Conservation (phyloP, 2,113 vertebrate genomes). For the Petaurus breviceps region DNA sequence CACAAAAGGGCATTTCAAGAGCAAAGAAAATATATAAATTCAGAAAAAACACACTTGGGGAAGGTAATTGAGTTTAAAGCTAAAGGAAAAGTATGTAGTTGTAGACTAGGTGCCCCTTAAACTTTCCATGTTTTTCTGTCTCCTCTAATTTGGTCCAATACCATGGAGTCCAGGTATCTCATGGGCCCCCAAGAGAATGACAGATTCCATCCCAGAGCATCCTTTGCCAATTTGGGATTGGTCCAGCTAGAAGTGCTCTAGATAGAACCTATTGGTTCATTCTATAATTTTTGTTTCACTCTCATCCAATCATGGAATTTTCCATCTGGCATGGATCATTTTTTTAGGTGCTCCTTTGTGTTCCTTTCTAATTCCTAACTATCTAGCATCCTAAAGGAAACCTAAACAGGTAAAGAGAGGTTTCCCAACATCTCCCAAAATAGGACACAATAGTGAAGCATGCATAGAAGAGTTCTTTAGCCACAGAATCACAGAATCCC, state of each 20-base stretch:
- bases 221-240: neutral
- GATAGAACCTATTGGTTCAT: neutral
- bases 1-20: neutral
- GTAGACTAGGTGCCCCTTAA: neutral
- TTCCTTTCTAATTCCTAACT: neutral
- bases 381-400: neutral
- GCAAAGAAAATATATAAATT: neutral
- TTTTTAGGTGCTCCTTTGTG: neutral
- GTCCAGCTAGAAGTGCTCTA: neutral
- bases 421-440: neutral
- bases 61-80: neutral
- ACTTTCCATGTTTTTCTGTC: neutral
- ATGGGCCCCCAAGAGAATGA: neutral
- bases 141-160: neutral
- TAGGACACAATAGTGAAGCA: neutral
- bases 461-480: neutral
- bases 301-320: neutral
- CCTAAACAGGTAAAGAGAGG: neutral
- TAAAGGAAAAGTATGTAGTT: neutral
- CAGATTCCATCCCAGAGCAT: neutral
- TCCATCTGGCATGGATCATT: neutral
- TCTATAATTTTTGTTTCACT: neutral
- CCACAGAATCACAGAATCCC: neutral
- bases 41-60: neutral
- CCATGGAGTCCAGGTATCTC: neutral